Percentiles rank a stretch among this genome's conserved stretches.
phyloP scores from a whole-genome alignment of 2,113 vertebrate species.

The Tachuris rubrigastra region DNA sequence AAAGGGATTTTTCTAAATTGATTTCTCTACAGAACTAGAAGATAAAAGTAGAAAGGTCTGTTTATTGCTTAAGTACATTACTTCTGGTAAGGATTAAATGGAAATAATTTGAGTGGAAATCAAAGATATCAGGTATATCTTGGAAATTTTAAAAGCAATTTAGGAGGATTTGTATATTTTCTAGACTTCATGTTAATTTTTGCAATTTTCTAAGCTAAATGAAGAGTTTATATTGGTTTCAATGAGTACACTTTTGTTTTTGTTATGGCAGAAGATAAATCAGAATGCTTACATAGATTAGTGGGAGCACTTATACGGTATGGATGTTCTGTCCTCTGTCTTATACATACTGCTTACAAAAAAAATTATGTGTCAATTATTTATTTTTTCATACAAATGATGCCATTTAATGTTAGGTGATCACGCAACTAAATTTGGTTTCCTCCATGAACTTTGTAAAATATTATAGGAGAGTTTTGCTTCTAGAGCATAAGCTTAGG shows the following conservation, averaged over 20 bases:
- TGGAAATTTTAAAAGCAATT: not conserved
- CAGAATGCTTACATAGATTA: not conserved
- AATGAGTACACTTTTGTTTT: not conserved
- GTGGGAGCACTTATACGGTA: not conserved
- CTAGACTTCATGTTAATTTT: not conserved
- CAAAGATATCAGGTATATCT: not conserved
- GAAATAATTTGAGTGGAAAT: not conserved
- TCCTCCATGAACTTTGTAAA: not conserved
- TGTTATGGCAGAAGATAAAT: not conserved
- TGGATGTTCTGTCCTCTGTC: not conserved
- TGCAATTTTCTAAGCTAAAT: not conserved
- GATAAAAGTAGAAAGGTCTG: not conserved
- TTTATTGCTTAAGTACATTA: not conserved
- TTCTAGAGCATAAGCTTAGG: not conserved
- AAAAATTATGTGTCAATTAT: not conserved
- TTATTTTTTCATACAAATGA: not conserved
- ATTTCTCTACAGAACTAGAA: not conserved
- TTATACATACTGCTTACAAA: not conserved
- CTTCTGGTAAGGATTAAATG: not conserved
- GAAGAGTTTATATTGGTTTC: not conserved
- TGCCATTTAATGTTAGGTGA: not conserved
- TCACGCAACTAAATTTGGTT: not conserved
- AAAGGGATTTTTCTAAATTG: not conserved
- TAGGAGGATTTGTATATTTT: not conserved
- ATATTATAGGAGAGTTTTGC: not conserved